Percentiles rank a stretch among this genome's conserved stretches.
phyloP scores from a whole-genome alignment of 2,113 vertebrate species.

The Theropithecus gelada region DNA sequence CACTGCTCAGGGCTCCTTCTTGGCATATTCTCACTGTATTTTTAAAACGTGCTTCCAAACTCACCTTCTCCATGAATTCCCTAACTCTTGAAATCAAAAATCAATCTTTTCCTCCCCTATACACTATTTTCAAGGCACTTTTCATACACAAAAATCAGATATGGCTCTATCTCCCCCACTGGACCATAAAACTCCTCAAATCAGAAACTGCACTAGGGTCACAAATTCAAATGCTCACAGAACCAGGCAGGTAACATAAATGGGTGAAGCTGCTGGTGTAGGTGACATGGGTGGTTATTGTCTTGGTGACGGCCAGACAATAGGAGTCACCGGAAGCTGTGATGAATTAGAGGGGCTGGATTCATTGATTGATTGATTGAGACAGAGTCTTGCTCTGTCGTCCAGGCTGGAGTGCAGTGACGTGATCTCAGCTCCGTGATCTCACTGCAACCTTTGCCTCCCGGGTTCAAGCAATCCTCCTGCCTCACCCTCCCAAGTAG shows the following conservation, averaged over 20 bases:
- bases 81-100: neutral
- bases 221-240: neutral
- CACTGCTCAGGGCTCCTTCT: neutral
- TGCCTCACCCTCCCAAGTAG: too few species aligned
- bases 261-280: neutral
- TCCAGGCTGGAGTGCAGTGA: too few species aligned
- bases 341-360: neutral
- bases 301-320: neutral
- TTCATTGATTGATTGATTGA: neutral
- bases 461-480: too few species aligned
- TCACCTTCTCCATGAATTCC: neutral
- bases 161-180: neutral
- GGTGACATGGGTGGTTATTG: too few species aligned
- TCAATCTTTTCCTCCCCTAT: neutral
- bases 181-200: neutral
- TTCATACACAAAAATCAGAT: neutral
- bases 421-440: too few species aligned
- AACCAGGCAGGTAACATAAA: neutral
- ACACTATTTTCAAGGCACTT: neutral
- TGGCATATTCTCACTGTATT: neutral
- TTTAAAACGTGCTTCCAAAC: neutral
- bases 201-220: neutral
- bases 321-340: neutral
- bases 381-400: too few species aligned
- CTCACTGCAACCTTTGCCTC: too few species aligned